Evolutionary conservation across 2,888 invertebrate genomes (phyloP).

Genomic region (Macropis europaea): DNA sequence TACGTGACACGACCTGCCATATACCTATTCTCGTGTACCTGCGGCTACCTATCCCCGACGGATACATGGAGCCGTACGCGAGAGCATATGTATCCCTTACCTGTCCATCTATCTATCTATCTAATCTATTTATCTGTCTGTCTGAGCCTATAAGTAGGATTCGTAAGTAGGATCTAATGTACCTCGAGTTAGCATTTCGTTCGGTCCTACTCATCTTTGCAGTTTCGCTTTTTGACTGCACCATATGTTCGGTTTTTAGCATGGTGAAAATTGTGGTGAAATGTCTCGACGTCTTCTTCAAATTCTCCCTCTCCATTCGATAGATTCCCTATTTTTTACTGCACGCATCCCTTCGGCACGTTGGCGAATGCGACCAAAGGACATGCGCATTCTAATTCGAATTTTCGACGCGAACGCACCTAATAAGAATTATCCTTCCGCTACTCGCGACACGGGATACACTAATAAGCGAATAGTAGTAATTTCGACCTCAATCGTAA

Average conservation of each 20-base stretch:
- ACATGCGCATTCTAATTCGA: no score
- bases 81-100: conserved; percentile 28
- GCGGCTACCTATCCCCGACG: conserved; percentile 8
- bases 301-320: no score
- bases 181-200: neutral
- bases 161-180: conserved; percentile 19
- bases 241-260: neutral
- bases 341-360: no score
- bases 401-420: no score
- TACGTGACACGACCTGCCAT: conserved; percentile 46
- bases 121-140: conserved; percentile 15
- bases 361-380: no score
- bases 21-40: conserved; percentile 24
- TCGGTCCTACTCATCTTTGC: neutral
- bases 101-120: conserved; percentile 31
- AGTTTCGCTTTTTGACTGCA: neutral
- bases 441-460: no score
- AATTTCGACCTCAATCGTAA: no score
- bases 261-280: no score
- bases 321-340: no score
- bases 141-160: conserved; percentile 15
- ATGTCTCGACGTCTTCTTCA: no score
- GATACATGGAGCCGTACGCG: conserved; percentile 15
- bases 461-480: no score
- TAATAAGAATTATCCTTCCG: no score